phyloP scores from a whole-genome alignment of 2,113 vertebrate species.

The Labeo catla region DNA sequence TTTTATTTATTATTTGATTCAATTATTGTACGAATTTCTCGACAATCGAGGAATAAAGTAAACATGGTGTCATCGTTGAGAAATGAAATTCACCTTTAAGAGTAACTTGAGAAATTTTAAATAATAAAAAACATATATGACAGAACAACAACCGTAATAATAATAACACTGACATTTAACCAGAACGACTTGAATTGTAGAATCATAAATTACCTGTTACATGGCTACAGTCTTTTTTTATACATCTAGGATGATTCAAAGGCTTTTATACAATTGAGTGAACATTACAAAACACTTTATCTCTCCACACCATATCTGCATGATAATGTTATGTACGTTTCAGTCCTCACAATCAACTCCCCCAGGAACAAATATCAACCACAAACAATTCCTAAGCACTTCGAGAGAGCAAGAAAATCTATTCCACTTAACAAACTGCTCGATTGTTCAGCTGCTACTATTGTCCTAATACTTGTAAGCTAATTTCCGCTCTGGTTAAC shows the following conservation, averaged over 20 bases:
- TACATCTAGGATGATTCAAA: conserved; percentile 17
- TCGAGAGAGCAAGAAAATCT: conserved; percentile 83
- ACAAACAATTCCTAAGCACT: conserved; percentile 89
- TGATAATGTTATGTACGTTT: conserved; percentile 67
- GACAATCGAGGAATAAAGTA: neutral
- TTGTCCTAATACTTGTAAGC: conserved; percentile 93
- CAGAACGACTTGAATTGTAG: neutral
- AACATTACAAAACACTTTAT: conserved; percentile 26
- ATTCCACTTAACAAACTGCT: conserved; percentile 89
- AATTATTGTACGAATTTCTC: neutral
- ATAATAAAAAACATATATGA: neutral
- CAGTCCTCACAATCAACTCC: conserved; percentile 86
- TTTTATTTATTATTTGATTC: neutral
- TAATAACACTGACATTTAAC: conserved; percentile 4
- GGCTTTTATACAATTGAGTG: neutral
- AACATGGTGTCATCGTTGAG: neutral
- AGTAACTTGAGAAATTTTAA: neutral
- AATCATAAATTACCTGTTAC: neutral
- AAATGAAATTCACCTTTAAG: neutral
- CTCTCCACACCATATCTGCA: conserved; percentile 11
- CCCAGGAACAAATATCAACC: conserved; percentile 81
- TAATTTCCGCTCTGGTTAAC: conserved; percentile 91
- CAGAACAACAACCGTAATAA: neutral
- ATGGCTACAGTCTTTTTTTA: neutral
- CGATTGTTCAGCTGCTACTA: conserved; percentile 89